Evolutionary conservation across 2,797 vertebrate genomes (phyloP), one percentile per base, ranked within the genome.

Genomic region (Ctenopoma multispine): DNA sequence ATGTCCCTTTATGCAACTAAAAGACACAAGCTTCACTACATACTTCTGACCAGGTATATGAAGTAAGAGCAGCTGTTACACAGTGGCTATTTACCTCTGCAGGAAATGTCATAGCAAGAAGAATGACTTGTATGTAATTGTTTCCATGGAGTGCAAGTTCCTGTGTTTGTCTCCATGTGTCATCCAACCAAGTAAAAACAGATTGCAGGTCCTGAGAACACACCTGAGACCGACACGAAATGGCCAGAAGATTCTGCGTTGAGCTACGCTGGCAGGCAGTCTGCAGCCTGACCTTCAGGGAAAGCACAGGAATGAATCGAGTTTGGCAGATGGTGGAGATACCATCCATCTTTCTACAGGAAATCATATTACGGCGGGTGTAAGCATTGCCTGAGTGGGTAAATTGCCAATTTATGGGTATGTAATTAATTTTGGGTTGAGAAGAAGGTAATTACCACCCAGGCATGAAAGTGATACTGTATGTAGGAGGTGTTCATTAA

Each of bases 351-450:
- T 81, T 89, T 73, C 34, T 43, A 72, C 27, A 18, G 68, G 66
- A 65, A 87, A 86, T 89, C 60, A 65, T 74, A 85, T 85, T 89
- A 86, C 53, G 84, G 72, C 40, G 27, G 70, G 61, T 68, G 69
- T 63, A 76, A 87, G 85, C 72, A 51, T 79, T 79, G 79, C 85
- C 75, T 90, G 79, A 78, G 63, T 79, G 78, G 78, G 50, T 83
- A 90, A 88, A 89, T 82, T 92, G 85, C 84, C 85, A 89, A 89
- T 91, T 87, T 87, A 87, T 83, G 69, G 67, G 57, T 70, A 80
- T 83, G 64, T 90, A 92, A 92, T 93, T 90, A 89, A 92, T 90
- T 89, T 86, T 67, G 73, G 81, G 59, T 81, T 77, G 83, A 87
- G 80, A 88, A 84, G 74, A 86, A 85, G 70, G 80, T 89, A 89